Evolutionary conservation across 2,113 vertebrate species (phyloP), one percentile per base, ranked within the genome.

Genomic region (Mugil cephalus): DNA sequence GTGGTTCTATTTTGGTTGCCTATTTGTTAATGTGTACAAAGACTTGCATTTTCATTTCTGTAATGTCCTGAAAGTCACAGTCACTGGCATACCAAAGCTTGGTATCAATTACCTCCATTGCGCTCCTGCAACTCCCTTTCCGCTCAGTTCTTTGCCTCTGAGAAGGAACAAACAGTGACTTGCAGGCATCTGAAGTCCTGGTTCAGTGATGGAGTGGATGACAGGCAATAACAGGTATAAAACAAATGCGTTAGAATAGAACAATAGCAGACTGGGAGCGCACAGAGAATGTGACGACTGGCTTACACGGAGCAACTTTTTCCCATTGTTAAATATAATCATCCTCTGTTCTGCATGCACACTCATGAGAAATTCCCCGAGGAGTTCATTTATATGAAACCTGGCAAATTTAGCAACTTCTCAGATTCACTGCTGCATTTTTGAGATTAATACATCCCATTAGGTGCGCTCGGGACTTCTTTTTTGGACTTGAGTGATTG

Each of bases 251-350:
- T 63, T 64, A 79, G 69, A 38, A 76, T 10, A 74, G 70, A 90
- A 91, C 76, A 88, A 88, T 61, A 77, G 66, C 60, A 64, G 63
- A 78, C 34, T 62, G 54, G 58, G 50, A 70, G 61, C 47, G 18
- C 71, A 69, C 53, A 75, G 61, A 74, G 60, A 73, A 74, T 66
- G 60, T 74, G 62, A 83, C 8, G 55, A 65, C 52, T 78, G 61
- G 51, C 65, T 90, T 67, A 69, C 54, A 69, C 80, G 51, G 69
- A 74, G 75, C 55, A 85, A 82, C 76, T 86, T 88, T 92, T 79
- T 82, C 24, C 82, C 70, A 87, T 90, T 74, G 82, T 94, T 92
- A 93, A 92, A 92, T 94, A 90, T 93, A 93, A 94, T 90, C 89
- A 91, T 86, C 79, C 53, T 89, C 79, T 90, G 78, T 80, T 91